Evolutionary conservation across 1,140 invertebrate species (phyloP).

Genomic region (Tetragnatha versicolor): DNA sequence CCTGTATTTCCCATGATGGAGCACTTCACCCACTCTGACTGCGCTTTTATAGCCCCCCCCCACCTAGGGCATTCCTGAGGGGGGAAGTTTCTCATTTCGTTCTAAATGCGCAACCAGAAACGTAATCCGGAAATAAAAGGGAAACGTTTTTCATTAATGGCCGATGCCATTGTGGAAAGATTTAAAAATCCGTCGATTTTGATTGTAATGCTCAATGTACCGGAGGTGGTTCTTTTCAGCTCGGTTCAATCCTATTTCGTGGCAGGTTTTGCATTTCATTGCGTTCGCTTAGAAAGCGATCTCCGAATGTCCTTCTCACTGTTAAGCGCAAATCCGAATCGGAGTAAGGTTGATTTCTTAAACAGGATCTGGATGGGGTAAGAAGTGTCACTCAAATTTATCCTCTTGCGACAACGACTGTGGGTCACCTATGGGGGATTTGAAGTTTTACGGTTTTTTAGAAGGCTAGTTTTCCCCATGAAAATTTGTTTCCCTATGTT

Average conservation of each 20-base stretch:
- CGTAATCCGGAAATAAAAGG: constrained; percentile 52
- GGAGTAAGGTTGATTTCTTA: constrained; percentile 21
- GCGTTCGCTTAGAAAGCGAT: neutral
- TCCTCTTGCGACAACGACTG: no score
- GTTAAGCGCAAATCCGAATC: constrained; percentile 7
- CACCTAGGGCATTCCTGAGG: constrained; percentile 22
- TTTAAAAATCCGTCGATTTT: constrained; percentile 23
- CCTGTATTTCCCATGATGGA: constrained; percentile 28
- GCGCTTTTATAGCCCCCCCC: constrained; percentile 35
- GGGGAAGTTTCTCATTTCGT: neutral
- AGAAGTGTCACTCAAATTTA: no score
- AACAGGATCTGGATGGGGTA: no score
- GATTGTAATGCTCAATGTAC: constrained; percentile 2
- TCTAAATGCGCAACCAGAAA: constrained; percentile 14
- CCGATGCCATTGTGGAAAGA: constrained; percentile 13
- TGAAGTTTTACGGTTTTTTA: no score
- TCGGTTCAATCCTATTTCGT: constrained; percentile 15
- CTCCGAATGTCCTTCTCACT: no score
- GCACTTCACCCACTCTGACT: constrained; percentile 45
- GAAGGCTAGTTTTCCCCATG: no score
- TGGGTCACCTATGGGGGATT: no score
- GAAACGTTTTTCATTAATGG: constrained; percentile 41
- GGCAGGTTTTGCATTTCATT: constrained; percentile 27
- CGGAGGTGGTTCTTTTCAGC: constrained; percentile 8
- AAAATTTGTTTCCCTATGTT: no score